Evolutionary conservation across 2,113 vertebrate species (phyloP).

Genomic region (Microcebus lehilahytsara): DNA sequence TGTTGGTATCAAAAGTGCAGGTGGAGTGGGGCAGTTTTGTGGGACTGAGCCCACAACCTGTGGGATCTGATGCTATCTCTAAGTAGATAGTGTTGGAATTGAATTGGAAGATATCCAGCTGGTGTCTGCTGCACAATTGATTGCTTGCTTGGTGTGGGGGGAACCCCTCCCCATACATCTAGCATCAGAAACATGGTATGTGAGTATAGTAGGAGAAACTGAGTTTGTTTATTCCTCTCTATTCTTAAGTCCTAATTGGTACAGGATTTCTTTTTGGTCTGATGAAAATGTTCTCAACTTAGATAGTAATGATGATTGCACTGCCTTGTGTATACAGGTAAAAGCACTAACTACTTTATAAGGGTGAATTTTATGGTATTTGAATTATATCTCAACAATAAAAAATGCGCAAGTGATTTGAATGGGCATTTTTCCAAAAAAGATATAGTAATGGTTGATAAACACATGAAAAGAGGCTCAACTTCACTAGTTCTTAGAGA

Average conservation of each 20-base stretch:
- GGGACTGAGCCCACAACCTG: neutral
- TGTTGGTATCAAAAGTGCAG: neutral
- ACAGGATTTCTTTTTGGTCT: neutral
- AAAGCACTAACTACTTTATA: neutral
- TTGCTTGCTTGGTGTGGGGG: neutral
- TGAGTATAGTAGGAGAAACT: neutral
- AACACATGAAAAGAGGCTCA: neutral
- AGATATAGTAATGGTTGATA: neutral
- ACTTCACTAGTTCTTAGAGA: neutral
- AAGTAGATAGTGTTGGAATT: neutral
- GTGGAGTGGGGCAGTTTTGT: neutral
- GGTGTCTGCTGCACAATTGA: neutral
- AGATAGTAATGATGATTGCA: neutral
- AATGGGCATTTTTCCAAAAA: neutral
- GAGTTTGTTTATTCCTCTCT: neutral
- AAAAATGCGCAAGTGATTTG: neutral
- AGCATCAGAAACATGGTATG: neutral
- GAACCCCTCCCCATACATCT: neutral
- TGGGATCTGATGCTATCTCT: neutral
- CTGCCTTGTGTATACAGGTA: neutral
- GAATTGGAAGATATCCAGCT: neutral
- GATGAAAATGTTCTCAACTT: neutral
- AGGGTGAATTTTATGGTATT: neutral
- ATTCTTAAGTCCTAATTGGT: neutral
- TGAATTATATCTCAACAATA: neutral